Evolutionary conservation across 2,797 vertebrate genomes (phyloP).

Genomic region (Spea hammondii): DNA sequence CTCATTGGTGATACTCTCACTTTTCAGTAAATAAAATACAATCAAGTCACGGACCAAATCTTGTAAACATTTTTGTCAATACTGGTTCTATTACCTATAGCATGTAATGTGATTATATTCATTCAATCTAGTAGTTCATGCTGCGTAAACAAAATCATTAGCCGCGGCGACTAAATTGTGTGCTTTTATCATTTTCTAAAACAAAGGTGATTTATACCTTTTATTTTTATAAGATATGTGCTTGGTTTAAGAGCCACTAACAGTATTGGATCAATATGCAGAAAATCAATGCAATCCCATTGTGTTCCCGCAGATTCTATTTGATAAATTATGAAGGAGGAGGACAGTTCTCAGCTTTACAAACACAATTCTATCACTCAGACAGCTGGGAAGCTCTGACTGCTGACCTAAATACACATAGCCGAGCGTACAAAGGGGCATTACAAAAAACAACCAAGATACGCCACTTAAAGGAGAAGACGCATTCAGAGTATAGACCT

Average conservation of each 20-base stretch:
- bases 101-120: background rate
- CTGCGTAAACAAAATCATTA: background rate
- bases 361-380: conserved; percentile 25
- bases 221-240: conserved; percentile 12
- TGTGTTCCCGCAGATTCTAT: conserved; percentile 22
- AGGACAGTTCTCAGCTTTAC: conserved; percentile 28
- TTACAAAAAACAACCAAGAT: conserved; percentile 6
- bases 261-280: conserved; percentile 25
- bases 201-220: background rate
- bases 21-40: too few relatives aligned
- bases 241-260: conserved; percentile 13
- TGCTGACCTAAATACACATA: conserved; percentile 41
- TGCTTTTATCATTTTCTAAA: background rate
- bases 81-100: background rate
- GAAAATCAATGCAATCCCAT: conserved; percentile 34
- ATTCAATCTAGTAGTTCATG: background rate
- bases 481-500: background rate
- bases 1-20: too few relatives aligned
- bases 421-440: conserved; percentile 14
- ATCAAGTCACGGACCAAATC: too few relatives aligned
- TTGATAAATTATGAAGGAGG: conserved; percentile 37
- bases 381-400: conserved; percentile 39
- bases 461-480: background rate
- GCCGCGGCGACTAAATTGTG: background rate
- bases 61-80: background rate